A percentile compares a stretch with the other conserved stretches of the same genome.
Conservation (phyloP, 2,113 vertebrate species). For the Nematolebias whitei region DNA sequence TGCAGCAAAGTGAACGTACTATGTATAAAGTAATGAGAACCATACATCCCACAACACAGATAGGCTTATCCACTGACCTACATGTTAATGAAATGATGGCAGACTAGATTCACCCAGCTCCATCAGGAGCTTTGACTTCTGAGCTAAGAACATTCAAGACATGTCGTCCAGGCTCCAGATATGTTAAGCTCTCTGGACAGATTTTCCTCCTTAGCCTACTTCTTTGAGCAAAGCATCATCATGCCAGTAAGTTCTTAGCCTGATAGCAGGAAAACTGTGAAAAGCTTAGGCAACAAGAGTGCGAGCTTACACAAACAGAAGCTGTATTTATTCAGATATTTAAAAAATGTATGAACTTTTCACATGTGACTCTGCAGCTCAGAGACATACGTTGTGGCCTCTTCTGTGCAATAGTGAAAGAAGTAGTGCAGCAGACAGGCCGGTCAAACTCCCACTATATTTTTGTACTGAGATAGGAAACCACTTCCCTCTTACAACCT, state of each 20-base stretch:
- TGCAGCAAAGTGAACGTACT: no score
- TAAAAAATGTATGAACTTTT: slow-evolving; percentile 39
- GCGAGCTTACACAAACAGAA: neutral
- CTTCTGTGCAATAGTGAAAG: slow-evolving; percentile 46
- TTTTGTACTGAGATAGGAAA: slow-evolving; percentile 54
- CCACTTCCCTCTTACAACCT: slow-evolving; percentile 43
- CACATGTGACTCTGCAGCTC: slow-evolving; percentile 55
- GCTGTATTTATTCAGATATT: slow-evolving; percentile 36
- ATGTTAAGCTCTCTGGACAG: slow-evolving; percentile 51
- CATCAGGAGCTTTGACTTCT: slow-evolving; percentile 46
- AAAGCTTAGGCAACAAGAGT: neutral
- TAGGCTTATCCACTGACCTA: slow-evolving; percentile 68
- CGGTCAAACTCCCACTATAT: slow-evolving; percentile 43
- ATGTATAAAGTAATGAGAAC: slow-evolving; percentile 63
- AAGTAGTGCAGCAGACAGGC: slow-evolving; percentile 50
- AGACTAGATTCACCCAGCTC: slow-evolving; percentile 30
- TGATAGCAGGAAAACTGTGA: slow-evolving; percentile 6
- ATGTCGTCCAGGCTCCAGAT: slow-evolving; percentile 45
- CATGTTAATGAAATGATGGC: slow-evolving; percentile 57
- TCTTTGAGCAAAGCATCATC: slow-evolving; percentile 34
- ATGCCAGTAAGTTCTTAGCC: slow-evolving; percentile 8
- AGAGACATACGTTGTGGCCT: slow-evolving; percentile 33
- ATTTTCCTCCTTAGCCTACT: slow-evolving; percentile 54
- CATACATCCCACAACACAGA: slow-evolving; percentile 46
- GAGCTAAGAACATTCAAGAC: slow-evolving; percentile 40